A percentile compares a stretch with the other conserved stretches of the same genome.
Evolutionary conservation across 2,797 vertebrate genomes (phyloP).

Genomic region (Sebastolobus alascanus): DNA sequence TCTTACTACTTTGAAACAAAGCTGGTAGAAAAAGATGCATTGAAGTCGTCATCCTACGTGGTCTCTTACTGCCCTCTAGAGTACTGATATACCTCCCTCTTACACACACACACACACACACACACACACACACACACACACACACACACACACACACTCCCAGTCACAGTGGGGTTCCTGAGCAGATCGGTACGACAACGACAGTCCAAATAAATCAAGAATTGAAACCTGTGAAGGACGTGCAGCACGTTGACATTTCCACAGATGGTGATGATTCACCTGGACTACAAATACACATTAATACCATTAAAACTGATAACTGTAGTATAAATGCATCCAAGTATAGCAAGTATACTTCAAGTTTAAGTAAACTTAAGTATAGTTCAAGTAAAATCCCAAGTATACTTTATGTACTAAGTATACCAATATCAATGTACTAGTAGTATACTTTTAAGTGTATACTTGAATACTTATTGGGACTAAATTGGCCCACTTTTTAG

Average conservation of each 20-base stretch:
- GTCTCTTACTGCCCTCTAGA: constrained; percentile 85
- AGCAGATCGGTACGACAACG: constrained; percentile 37
- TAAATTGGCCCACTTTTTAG: too few species aligned
- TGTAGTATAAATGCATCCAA: not conserved
- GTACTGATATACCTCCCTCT: constrained; percentile 51
- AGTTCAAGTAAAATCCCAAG: too few species aligned
- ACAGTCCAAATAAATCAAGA: constrained; percentile 64
- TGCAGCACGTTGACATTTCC: constrained; percentile 42
- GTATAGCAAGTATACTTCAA: accelerated
- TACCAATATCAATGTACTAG: too few species aligned
- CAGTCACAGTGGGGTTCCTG: constrained; percentile 3
- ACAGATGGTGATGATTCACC: constrained; percentile 54
- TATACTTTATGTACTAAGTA: too few species aligned
- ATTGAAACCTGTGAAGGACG: constrained; percentile 50
- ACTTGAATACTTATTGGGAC: too few species aligned
- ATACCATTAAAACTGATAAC: not conserved
- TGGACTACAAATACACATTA: constrained; percentile 1
- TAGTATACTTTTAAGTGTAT: too few species aligned
- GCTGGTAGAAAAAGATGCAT: constrained; percentile 18
- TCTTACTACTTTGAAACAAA: not conserved
- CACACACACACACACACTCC: not conserved
- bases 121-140: not conserved
- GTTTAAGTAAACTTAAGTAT: too few species aligned
- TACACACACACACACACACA: not conserved
- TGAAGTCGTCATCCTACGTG: constrained; percentile 48